Base-by-base conservation (phyloP, 2,888 invertebrate species). In the Trilocha varians region DNA sequence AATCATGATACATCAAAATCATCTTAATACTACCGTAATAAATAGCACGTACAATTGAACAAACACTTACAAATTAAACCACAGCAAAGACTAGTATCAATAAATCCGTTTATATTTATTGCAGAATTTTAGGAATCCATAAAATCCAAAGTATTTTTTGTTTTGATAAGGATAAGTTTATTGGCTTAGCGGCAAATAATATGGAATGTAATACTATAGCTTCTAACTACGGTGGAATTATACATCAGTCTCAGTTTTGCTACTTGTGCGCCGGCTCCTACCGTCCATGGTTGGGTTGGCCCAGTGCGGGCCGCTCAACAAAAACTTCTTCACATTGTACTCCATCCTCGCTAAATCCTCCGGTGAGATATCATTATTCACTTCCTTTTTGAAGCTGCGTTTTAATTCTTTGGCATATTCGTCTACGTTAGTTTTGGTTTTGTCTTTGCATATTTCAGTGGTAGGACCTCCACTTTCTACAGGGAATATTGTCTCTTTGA, bases 281-380 rank as follows among this genome's bases (percentile, higher is more conserved):
- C 60, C 70, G 2, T 52, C 63, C 0, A 74, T 59, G 13, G 57
- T 70, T 1, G 75, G 64, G 44, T 70, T 70, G 16, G 56, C 72
- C 83, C 84, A 85, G 38, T 79, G 75, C 13, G 83, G 78, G 2
- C 87, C 86, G 43, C 91, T 91, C 63, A 91, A 80, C 54, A 92
- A 72, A 70, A 92, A 91, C 66, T 91, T 89, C 70, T 91, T 91
- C n/a, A 92, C 92, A 65, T 92, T 91, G 61, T 91, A 91, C 64
- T 92, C 92, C 91, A 92, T 92, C 64, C 91, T 88, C 14, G 90
- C 91, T 54, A 91, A 87, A 65, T 90, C 89, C 52, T 89, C 88
- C 6, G 87, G 76, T 14, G 85, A 73, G 45, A 85, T 79, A 41
- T 79, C 75, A 48, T 76, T 80, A 38, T 78, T 75, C 11, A 65